Evolutionary conservation across 2,797 vertebrate species (phyloP).

Genomic region (Onychomys torridus): DNA sequence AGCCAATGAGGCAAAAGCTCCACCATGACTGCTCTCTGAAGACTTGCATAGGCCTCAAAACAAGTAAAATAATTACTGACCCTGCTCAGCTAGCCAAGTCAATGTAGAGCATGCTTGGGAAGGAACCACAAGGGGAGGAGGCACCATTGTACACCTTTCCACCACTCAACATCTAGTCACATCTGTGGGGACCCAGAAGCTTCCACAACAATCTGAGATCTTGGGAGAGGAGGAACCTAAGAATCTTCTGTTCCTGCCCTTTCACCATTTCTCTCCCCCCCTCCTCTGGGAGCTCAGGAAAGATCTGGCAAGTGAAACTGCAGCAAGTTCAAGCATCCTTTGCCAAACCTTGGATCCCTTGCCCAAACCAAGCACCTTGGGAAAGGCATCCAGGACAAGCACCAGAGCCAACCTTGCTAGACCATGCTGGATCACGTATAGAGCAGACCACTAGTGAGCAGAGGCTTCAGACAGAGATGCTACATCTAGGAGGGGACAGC

Average conservation of each 20-base stretch:
- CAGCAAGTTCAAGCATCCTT: fast-evolving
- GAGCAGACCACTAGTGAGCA: neutral
- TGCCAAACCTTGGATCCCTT: neutral
- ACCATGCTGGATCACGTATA: conserved; percentile 49
- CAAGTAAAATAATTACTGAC: conserved; percentile 52
- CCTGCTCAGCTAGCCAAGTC: neutral
- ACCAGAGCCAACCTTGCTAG: neutral
- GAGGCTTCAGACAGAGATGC: neutral
- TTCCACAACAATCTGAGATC: conserved; percentile 75
- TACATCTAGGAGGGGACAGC: conserved; percentile 66
- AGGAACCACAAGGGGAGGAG: conserved; percentile 34
- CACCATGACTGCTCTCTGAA: neutral
- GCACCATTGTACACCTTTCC: conserved; percentile 21
- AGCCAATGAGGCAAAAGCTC: neutral
- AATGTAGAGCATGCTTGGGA: neutral
- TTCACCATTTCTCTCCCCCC: neutral
- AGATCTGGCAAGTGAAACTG: neutral
- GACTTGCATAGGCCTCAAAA: fast-evolving
- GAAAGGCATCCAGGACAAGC: fast-evolving
- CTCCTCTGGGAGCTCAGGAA: neutral
- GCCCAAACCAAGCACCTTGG: neutral
- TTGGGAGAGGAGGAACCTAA: neutral
- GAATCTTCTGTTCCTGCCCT: neutral
- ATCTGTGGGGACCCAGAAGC: conserved; percentile 77
- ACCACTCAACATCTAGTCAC: conserved; percentile 65